These are phyloP conservation scores for Magallana angulata DNA, from an alignment of 1,140 invertebrate species.

Conservation along the genomic window DNA sequence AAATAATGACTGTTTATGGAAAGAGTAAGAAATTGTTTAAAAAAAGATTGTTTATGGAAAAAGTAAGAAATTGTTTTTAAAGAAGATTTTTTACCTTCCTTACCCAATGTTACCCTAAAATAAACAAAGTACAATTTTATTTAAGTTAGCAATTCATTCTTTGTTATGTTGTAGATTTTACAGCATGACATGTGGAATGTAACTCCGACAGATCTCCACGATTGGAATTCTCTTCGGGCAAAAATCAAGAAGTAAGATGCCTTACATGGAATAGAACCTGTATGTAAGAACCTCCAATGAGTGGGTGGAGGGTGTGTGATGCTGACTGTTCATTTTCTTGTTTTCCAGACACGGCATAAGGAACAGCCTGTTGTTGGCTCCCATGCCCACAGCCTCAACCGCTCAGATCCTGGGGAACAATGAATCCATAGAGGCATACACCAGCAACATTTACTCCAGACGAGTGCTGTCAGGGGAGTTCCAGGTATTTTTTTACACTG, in stretches of 20 bases:
- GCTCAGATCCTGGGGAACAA: conserved; percentile 99
- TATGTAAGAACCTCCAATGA: not conserved
- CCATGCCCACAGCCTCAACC: conserved; percentile 99
- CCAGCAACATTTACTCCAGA: conserved; percentile 97
- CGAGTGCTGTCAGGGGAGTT: conserved; percentile 95
- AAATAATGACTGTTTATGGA: too few species aligned
- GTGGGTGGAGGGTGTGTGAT: too few species aligned
- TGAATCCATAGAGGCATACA: conserved; percentile 99
- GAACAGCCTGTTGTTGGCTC: conserved; percentile 96
- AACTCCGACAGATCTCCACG: conserved; percentile 84
- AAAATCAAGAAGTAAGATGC: conserved; percentile 87
- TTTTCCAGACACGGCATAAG: conserved; percentile 88
- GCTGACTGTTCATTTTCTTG: conserved; percentile 8
- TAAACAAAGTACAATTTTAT: too few species aligned
- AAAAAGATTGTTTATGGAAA: too few species aligned
- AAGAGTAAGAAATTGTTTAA: too few species aligned
- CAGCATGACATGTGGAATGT: conserved; percentile 99
- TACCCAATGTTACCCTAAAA: too few species aligned
- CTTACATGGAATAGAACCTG: not conserved
- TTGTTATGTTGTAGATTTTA: conserved; percentile 84
- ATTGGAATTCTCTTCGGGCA: conserved; percentile 92
- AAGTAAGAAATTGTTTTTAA: too few species aligned
- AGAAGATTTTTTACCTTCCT: too few species aligned
- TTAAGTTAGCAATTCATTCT: too few species aligned
- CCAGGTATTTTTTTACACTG: conserved; percentile 80